A percentile compares a stretch with the other conserved stretches of the same genome.
These are phyloP conservation scores for Pantala flavescens DNA, from an alignment of 1,140 invertebrate genomes.

Conservation along the genomic window DNA sequence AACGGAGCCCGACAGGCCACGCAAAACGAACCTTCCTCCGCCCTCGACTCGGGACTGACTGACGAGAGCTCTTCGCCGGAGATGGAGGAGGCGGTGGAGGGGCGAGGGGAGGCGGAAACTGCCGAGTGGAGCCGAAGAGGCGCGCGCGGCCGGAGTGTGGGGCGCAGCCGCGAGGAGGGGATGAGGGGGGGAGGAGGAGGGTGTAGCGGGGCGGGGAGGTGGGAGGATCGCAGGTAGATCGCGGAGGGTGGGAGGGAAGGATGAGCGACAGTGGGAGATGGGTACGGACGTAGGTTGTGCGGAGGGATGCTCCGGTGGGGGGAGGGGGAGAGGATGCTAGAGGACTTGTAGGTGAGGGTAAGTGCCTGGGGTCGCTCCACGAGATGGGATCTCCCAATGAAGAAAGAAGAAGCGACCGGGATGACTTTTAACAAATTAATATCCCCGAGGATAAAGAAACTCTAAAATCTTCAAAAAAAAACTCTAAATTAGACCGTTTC, in stretches of 20 bases:
- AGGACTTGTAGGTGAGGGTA: too few species aligned
- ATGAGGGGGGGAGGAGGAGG: not conserved
- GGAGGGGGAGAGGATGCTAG: not conserved
- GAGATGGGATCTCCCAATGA: too few species aligned
- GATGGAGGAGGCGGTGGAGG: not conserved
- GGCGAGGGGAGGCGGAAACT: not conserved
- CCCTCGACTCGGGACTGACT: conserved; percentile 5
- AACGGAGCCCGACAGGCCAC: not conserved
- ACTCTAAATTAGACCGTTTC: too few species aligned
- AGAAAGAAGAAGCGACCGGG: too few species aligned
- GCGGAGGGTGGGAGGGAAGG: not conserved
- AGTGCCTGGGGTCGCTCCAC: too few species aligned
- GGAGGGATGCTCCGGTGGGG: not conserved
- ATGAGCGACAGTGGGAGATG: not conserved
- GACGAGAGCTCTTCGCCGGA: not conserved
- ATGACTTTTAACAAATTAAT: too few species aligned
- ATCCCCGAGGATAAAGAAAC: too few species aligned
- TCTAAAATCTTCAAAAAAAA: too few species aligned
- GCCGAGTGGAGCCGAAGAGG: not conserved
- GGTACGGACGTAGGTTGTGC: not conserved
- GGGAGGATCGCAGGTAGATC: not conserved
- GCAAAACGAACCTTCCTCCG: not conserved
- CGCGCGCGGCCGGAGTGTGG: not conserved
- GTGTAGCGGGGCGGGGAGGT: not conserved
- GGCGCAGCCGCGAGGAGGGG: not conserved